Base-by-base conservation (phyloP, 1,140 invertebrate genomes). In the Drosophila simulans region DNA sequence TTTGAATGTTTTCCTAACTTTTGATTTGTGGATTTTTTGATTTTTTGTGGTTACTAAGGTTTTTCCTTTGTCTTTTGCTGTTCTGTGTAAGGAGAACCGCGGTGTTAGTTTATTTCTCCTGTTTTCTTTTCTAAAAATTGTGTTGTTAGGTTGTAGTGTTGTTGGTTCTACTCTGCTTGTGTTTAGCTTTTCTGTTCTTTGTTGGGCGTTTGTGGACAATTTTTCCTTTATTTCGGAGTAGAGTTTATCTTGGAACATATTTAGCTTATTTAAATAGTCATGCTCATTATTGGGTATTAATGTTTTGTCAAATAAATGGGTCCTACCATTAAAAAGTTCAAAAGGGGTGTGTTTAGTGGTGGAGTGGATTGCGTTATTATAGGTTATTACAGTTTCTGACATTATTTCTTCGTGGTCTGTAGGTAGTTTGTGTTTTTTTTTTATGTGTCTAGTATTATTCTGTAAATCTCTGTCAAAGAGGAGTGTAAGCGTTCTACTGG, bases 261-360 rank as follows among this genome's bases (percentile, higher is more conserved):
- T 49, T 7, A 49, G 46, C 31, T 31, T 49, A 27, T 25, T 8
- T 5, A 27, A 48, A 10, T 48, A 48, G 13, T 48, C 45, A 27
- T 48, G 45, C 5, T 48, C 22, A 13, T 12, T 27, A 13, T 49
- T n/a, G 25, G 27, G 27, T 15, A 31, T 31, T 10, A 49, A 8
- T 31, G 25, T 49, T 49, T 49, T 49, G 10, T 49, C 46, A 15
- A 49, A 49, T 13, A 49, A 27, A 25, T 31, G 46, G 7, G 46
- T 49, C 27, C 46, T 49, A 2, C 46, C 46, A 49, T 49, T 25
- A 10, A 49, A 48, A 48, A 48, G 46, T 27, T 48, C 46, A 13
- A 48, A 48, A 8, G 46, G 46, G 27, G 46, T 48, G 27, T 48
- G 46, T 4, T 13, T 25, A 10, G 46, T 22, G 11, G 17, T 13